phyloP scores from a whole-genome alignment of 2,113 vertebrate genomes.

The Orthonyx spaldingii region DNA sequence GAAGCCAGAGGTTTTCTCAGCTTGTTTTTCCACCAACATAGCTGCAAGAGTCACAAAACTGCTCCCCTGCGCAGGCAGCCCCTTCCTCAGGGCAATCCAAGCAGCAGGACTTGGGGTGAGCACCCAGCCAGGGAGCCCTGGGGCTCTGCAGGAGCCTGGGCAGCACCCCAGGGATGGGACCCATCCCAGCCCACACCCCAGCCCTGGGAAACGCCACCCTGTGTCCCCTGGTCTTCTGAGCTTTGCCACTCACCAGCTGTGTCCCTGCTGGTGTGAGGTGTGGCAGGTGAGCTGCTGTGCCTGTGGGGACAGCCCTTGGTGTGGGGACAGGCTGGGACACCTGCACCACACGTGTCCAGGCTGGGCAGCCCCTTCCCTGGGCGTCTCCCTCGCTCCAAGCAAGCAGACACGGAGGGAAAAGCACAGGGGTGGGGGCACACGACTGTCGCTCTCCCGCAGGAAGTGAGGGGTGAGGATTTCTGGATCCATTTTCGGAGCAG shows the following conservation, averaged over 20 bases:
- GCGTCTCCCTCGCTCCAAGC: neutral
- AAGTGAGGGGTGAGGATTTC: neutral
- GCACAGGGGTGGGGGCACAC: neutral
- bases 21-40: neutral
- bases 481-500: neutral
- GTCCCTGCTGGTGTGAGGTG: neutral
- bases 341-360: rapidly evolving
- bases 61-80: neutral
- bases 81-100: neutral
- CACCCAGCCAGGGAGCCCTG: neutral
- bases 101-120: neutral
- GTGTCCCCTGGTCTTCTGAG: neutral
- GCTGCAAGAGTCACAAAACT: neutral
- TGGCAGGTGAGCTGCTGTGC: neutral
- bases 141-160: neutral
- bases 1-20: neutral
- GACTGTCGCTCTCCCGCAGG: rapidly evolving
- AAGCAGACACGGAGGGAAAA: neutral
- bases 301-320: rapidly evolving
- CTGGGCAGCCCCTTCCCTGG: neutral
- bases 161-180: neutral
- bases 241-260: neutral
- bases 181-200: neutral
- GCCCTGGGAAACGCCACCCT: neutral
- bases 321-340: neutral